Percentiles rank a stretch among this genome's conserved stretches.
These are phyloP conservation scores for Pimpla rufipes DNA, from an alignment of 2,888 invertebrate species.

Conservation along the genomic window DNA sequence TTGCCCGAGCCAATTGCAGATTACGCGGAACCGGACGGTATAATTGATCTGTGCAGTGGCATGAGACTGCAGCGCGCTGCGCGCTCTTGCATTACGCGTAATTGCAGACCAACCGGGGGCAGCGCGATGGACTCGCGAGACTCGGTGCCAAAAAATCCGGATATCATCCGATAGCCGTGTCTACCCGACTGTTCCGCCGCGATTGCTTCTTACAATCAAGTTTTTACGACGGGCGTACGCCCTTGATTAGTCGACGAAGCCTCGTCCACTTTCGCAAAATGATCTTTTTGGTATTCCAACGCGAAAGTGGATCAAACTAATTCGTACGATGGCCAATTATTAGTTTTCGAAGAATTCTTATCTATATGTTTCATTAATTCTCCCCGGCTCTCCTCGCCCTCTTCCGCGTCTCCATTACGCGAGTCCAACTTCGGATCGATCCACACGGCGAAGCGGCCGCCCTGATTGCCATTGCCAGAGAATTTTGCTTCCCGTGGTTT, in stretches of 20 bases:
- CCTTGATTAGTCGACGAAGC: constrained; percentile 35
- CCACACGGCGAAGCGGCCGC: background rate
- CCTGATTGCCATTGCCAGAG: constrained; percentile 24
- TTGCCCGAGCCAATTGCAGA: constrained; percentile 77
- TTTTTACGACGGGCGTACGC: constrained; percentile 11
- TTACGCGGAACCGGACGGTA: constrained; percentile 76
- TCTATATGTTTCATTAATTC: constrained; percentile 73
- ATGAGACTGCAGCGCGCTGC: constrained; percentile 75
- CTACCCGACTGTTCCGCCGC: background rate
- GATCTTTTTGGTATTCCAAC: background rate
- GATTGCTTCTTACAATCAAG: constrained; percentile 13
- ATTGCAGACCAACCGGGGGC: constrained; percentile 73
- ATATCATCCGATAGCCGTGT: constrained; percentile 31
- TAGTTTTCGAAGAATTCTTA: constrained; percentile 69
- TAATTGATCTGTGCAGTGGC: constrained; percentile 76
- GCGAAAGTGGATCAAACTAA: constrained; percentile 29
- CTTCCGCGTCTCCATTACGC: constrained; percentile 47
- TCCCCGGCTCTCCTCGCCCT: constrained; percentile 60
- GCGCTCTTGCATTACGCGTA: constrained; percentile 68
- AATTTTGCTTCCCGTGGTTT: constrained; percentile 32
- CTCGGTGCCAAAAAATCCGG: constrained; percentile 69
- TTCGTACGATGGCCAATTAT: constrained; percentile 69
- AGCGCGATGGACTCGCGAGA: constrained; percentile 63
- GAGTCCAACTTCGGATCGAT: constrained; percentile 26
- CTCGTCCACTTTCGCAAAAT: background rate